phyloP scores from a whole-genome alignment of 2,113 vertebrate genomes.

The Sander lucioperca region DNA sequence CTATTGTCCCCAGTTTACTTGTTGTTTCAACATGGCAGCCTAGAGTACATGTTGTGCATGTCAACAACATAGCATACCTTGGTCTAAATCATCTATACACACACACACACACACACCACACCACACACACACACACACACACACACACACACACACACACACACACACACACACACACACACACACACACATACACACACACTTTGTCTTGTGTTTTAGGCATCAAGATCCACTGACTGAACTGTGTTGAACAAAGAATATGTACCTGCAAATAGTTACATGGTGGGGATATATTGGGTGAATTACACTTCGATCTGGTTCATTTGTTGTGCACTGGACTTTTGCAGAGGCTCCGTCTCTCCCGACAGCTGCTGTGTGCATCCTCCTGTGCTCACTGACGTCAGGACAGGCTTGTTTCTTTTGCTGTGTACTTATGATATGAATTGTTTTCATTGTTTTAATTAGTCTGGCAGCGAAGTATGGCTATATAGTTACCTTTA shows the following conservation, averaged over 20 bases:
- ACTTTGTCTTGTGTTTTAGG: slow-evolving; percentile 1
- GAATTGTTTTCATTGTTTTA: background rate
- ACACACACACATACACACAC: slow-evolving; percentile 1
- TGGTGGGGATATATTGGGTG: slow-evolving; percentile 8
- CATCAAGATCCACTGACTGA: background rate
- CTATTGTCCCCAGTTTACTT: slow-evolving; percentile 63
- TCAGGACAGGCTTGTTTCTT: background rate
- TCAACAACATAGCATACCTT: slow-evolving; percentile 12
- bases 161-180: slow-evolving; percentile 17
- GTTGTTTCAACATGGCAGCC: slow-evolving; percentile 45
- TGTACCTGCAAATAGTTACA: slow-evolving; percentile 20
- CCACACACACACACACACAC: slow-evolving; percentile 9
- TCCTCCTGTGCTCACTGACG: slow-evolving; percentile 33
- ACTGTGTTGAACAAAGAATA: slow-evolving; percentile 30
- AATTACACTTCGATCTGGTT: slow-evolving; percentile 46
- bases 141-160: background rate
- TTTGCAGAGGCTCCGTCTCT: slow-evolving; percentile 35
- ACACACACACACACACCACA: background rate
- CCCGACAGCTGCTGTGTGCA: background rate
- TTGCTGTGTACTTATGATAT: background rate
- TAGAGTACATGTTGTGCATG: slow-evolving; percentile 20
- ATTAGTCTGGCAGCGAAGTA: background rate
- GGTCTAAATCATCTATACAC: background rate
- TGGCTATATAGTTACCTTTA: background rate
- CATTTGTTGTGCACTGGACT: slow-evolving; percentile 55